Base-by-base conservation (phyloP, 2,888 invertebrate genomes). In the Gasteruption jaculator region DNA sequence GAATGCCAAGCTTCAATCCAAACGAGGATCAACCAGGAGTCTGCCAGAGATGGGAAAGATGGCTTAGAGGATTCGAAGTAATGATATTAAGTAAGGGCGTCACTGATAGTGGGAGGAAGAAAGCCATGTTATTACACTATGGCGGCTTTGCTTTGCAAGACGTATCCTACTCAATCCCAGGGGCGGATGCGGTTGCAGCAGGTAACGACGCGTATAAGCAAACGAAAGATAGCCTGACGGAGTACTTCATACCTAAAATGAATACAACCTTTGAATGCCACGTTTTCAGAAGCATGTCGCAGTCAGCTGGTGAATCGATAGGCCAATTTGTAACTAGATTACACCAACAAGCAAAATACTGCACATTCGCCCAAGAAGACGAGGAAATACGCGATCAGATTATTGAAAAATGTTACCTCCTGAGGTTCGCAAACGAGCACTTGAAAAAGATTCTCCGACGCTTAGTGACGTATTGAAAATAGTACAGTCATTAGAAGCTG, bases 401-500 rank as follows among this genome's bases (percentile, higher is more conserved):
- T 2, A 34, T 50, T 4, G 41, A 45, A 25, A 38, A 53, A 20
- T 46, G 58, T 37, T n/a, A n/a, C n/a, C n/a, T n/a, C n/a, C 20
- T 8, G 48, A 47, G 30, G 31, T 56, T n/a, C 29, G 49, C 26
- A 50, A 51, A 30, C 26, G 39, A 16, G n/a, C 46, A 19, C 35
- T 53, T 4, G 25, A 38, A 22, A 53, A 42, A 16, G 54, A 50
- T 27, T 37, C 30, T 7, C 34, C 43, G 34, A 55, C 49, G 7
- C 38, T 52, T 31, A 34, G 43, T 5, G 26, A 46, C 10, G 50
- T 52, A 11, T 25, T 54, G 6, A 8, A 25, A 4, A 48, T 46
- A 29, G 55, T 53, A 5, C 46, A 49, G 26, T 30, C 50, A 16
- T 29, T 52, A 15, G 51, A 56, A 33, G 41, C 47, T 11, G 38